phyloP scores from a whole-genome alignment of 2,888 invertebrate species.

The Rhaphigaster nebulosa region DNA sequence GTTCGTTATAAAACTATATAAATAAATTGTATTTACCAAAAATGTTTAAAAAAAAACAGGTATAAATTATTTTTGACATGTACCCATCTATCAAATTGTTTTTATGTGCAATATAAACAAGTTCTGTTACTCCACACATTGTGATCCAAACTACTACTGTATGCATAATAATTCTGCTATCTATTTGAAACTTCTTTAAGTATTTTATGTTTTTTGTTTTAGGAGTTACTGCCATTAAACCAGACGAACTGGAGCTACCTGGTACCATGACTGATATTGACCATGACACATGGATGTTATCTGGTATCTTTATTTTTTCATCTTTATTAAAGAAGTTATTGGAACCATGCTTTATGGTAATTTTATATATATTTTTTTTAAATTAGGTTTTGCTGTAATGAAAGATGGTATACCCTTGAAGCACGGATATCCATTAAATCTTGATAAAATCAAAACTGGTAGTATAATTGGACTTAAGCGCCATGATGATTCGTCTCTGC shows the following conservation, averaged over 20 bases:
- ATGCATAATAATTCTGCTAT: no score
- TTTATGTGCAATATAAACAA: no score
- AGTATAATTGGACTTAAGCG: conserved; percentile 83
- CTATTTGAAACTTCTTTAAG: no score
- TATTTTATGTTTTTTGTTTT: conserved; percentile 61
- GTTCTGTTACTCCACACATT: no score
- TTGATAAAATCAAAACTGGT: conserved; percentile 84
- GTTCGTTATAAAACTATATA: not conserved
- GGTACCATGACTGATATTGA: conserved; percentile 93
- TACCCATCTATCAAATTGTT: no score
- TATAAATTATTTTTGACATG: no score
- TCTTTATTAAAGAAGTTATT: not conserved
- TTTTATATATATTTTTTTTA: conserved; percentile 18
- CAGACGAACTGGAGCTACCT: conserved; percentile 89
- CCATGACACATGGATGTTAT: conserved; percentile 92
- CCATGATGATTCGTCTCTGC: conserved; percentile 84
- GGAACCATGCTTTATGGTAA: not conserved
- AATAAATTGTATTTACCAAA: not conserved
- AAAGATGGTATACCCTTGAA: conserved; percentile 88
- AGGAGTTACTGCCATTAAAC: conserved; percentile 90
- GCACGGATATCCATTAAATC: conserved; percentile 87
- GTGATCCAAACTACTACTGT: no score
- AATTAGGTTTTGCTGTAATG: conserved; percentile 86
- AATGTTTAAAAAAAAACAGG: no score
- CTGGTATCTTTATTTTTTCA: conserved; percentile 68